Evolutionary conservation across 2,113 vertebrate species (phyloP).

Genomic region (Pimephales promelas): DNA sequence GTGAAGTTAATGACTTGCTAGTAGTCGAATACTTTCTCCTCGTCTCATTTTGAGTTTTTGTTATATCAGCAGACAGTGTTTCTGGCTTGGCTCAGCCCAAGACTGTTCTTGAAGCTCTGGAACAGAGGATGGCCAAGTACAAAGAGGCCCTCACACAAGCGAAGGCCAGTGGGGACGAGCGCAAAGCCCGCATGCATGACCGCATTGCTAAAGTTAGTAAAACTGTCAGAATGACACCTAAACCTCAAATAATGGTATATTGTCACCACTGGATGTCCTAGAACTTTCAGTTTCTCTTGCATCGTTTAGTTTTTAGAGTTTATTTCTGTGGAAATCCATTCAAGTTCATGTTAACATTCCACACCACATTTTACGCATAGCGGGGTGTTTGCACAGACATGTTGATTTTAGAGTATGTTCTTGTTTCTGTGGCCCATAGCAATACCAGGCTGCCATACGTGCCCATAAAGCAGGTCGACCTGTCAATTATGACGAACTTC

Average conservation of each 20-base stretch:
- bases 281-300: neutral
- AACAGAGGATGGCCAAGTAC: constrained; percentile 90
- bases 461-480: constrained; percentile 85
- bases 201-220: constrained; percentile 88
- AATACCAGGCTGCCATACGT: constrained; percentile 94
- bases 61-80: constrained; percentile 9
- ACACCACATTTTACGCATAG: neutral
- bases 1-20: no score
- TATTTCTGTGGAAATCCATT: neutral
- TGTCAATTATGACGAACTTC: constrained; percentile 88
- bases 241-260: neutral
- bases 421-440: constrained; percentile 72
- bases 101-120: constrained; percentile 85
- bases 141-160: constrained; percentile 85
- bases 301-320: neutral
- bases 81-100: constrained; percentile 72
- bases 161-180: constrained; percentile 83
- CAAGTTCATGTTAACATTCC: neutral
- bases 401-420: neutral
- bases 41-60: neutral
- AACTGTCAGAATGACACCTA: neutral
- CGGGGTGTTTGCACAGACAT: no score
- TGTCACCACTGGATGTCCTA: neutral
- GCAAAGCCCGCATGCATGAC: constrained; percentile 94
- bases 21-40: neutral